phyloP scores from a whole-genome alignment of 2,113 vertebrate genomes.

The Urocynchramus pylzowi region DNA sequence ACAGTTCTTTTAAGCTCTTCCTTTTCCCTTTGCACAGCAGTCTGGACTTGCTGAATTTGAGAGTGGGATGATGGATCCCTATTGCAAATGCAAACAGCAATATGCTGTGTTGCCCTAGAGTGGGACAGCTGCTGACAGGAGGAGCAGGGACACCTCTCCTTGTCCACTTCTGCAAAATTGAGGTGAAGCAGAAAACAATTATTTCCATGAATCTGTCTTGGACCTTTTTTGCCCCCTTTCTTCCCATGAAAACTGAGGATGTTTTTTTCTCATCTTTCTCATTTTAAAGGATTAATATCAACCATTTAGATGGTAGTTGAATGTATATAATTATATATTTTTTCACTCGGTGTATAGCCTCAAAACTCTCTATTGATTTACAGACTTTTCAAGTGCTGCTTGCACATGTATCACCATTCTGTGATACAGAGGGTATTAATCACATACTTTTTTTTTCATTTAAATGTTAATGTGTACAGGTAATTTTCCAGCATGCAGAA shows the following conservation, averaged over 20 bases:
- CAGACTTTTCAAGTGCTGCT: neutral
- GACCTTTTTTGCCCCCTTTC: neutral
- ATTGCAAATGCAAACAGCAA: neutral
- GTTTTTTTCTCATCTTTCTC: neutral
- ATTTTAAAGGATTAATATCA: neutral
- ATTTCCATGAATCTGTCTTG: neutral
- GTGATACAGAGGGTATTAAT: neutral
- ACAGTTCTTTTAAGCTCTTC: neutral
- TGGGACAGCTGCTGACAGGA: neutral
- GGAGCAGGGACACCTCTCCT: neutral
- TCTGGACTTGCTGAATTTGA: neutral
- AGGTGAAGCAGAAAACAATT: neutral
- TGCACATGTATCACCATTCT: neutral
- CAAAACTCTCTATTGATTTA: neutral
- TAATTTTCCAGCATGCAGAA: constrained; percentile 24
- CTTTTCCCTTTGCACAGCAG: neutral
- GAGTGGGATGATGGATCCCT: neutral
- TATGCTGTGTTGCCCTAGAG: neutral
- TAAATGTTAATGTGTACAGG: neutral
- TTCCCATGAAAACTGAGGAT: neutral
- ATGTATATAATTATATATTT: neutral
- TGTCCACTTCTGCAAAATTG: neutral
- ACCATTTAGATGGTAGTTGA: neutral
- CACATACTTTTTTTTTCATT: neutral
- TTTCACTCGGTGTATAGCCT: neutral